Evolutionary conservation across 2,797 vertebrate species (phyloP), one percentile per base, ranked within the genome.

Genomic region (Sorex maritimensis): DNA sequence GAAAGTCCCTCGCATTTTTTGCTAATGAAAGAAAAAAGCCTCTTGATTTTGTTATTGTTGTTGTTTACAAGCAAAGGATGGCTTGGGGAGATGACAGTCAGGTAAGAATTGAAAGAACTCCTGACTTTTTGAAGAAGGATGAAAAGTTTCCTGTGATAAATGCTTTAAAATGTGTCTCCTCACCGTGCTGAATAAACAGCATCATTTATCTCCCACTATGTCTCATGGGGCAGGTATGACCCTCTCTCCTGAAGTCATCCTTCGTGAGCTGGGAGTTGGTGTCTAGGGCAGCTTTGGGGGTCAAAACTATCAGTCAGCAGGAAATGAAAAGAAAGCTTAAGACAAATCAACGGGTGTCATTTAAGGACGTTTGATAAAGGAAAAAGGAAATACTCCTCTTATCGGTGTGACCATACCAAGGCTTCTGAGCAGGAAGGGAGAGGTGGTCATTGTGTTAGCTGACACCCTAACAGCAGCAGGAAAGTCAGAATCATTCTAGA

Each of bases 91-190:
- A 73, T 79, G 24, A 69, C 49, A 55, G 11, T 86, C 23, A 85
- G 44, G 84, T 15, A 4, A 73, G 84, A 86, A n/a, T 28, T 38
- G 41, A 78, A 75, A 30, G 38, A 77, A 41, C 28, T 81, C 26
- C 19, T 67, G 23, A 77, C 21, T 91, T 92, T 93, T 75, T 5
- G n/a, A 88, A 91, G 7, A 78, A 38, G 41, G 30, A 81, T 19
- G 38, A 65, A 85, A 30, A 28, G 13, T 19, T 24, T 61, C 52
- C 44, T 30, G 17, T 0, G 3, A 23, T 74, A 69, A n/a, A 79
- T 13, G 34, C 34, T 3, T 9, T 81, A 30, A 52, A 11, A 2
- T 1, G 12, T 0, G 0, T 38, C 15, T 72, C 26, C 28, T 46
- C 1, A 2, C 11, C 38, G 38, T 71, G 38, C 5, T 17, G 12